These are phyloP conservation scores for Ardeotis arabs DNA, from an alignment of 2,113 vertebrate genomes.

Conservation along the genomic window DNA sequence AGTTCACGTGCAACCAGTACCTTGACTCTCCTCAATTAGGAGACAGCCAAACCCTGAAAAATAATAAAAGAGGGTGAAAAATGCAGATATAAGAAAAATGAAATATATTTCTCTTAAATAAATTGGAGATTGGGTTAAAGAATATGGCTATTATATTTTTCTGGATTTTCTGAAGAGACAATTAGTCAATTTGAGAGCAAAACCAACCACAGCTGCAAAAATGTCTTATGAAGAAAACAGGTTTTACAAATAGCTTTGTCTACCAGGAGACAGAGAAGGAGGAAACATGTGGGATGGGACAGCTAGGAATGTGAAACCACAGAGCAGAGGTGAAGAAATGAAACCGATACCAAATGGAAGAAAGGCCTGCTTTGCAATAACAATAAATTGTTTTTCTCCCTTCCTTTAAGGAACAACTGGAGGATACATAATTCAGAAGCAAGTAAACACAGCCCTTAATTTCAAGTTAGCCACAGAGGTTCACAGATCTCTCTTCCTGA, in stretches of 20 bases:
- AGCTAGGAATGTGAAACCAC: not conserved
- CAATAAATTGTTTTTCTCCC: not conserved
- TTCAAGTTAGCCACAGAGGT: not conserved
- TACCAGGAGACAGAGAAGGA: not conserved
- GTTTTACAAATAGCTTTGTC: not conserved
- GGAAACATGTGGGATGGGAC: not conserved
- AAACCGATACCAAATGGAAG: not conserved
- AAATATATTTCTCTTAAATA: not conserved
- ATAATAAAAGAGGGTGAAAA: constrained; percentile 28
- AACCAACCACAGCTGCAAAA: not conserved
- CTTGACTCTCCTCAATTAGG: constrained; percentile 44
- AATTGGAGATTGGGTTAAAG: not conserved
- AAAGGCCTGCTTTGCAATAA: not conserved
- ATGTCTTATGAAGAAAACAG: not conserved
- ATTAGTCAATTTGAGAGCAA: not conserved
- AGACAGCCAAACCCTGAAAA: constrained; percentile 71
- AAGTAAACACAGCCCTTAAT: not conserved
- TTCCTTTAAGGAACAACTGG: not conserved
- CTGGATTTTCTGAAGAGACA: not conserved
- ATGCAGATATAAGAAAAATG: not conserved
- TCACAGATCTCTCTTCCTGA: not conserved
- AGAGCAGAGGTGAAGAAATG: not conserved
- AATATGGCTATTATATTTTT: not conserved
- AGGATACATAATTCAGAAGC: not conserved
- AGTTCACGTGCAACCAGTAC: constrained; percentile 4